Evolutionary conservation across 2,113 vertebrate genomes (phyloP).

Genomic region (Clarias macrocephalus): DNA sequence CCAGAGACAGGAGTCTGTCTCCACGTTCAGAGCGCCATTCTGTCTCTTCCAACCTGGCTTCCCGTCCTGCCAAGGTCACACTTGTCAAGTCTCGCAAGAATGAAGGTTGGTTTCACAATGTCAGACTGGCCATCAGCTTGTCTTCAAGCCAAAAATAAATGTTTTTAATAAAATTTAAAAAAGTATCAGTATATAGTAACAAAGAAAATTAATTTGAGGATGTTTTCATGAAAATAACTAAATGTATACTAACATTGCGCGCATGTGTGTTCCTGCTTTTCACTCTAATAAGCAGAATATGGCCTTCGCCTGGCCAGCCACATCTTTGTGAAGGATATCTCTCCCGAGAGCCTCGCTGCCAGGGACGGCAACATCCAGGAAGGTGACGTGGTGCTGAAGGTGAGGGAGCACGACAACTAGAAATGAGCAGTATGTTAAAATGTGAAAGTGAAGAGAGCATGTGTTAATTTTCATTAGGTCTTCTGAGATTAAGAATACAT

Average conservation of each 20-base stretch:
- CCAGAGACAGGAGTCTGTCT: conserved; percentile 89
- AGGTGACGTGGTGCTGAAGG: conserved; percentile 97
- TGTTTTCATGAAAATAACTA: background rate
- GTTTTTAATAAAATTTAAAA: background rate
- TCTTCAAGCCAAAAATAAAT: background rate
- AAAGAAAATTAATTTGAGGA: background rate
- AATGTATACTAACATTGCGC: conserved; percentile 66
- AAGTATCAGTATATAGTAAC: background rate
- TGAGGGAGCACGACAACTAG: conserved; percentile 61
- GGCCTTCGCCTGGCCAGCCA: conserved; percentile 97
- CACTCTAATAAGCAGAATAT: conserved; percentile 86
- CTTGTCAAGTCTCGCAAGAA: conserved; percentile 96
- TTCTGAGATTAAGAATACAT: background rate
- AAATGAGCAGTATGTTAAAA: background rate
- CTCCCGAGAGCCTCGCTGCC: conserved; percentile 96
- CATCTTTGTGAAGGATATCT: conserved; percentile 99
- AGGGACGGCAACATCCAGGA: conserved; percentile 99
- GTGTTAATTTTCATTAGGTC: too few relatives aligned
- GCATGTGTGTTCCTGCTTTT: conserved; percentile 71
- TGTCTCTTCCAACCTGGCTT: conserved; percentile 84
- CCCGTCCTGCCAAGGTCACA: conserved; percentile 93
- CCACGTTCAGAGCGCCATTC: conserved; percentile 89
- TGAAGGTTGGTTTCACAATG: conserved; percentile 86
- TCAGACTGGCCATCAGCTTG: conserved; percentile 39
- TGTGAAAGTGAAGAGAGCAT: too few relatives aligned